A percentile compares a stretch with the other conserved stretches of the same genome.
Conservation (phyloP, 2,797 vertebrate species). For the Moxostoma hubbsi region DNA sequence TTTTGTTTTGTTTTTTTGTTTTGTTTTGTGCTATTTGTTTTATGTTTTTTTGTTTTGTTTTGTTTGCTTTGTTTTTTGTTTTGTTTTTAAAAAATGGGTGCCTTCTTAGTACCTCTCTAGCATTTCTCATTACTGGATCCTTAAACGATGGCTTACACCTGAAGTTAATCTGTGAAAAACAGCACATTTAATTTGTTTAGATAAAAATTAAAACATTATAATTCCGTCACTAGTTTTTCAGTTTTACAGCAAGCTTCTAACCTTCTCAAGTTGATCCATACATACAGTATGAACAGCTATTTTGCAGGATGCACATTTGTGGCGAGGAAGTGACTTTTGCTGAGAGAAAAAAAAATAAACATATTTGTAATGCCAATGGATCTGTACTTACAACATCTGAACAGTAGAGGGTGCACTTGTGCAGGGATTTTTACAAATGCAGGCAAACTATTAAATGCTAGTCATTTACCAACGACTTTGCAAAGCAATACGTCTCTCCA, state of each 20-base stretch:
- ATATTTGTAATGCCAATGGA: not conserved
- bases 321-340: conserved; percentile 92
- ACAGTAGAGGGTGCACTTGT: conserved; percentile 47
- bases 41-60: too few species aligned
- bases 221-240: not conserved
- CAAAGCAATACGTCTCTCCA: conserved; percentile 91
- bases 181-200: not conserved
- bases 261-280: conserved; percentile 95
- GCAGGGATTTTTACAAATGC: not conserved
- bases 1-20: too few species aligned
- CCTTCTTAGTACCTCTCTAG: conserved; percentile 83
- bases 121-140: conserved; percentile 87
- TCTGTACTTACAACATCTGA: conserved; percentile 16
- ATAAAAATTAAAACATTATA: not conserved
- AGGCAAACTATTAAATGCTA: not conserved
- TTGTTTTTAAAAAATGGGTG: too few species aligned
- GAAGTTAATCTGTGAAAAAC: conserved; percentile 88
- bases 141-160: conserved; percentile 96
- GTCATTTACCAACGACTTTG: conserved; percentile 89
- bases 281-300: conserved; percentile 92
- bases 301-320: conserved; percentile 95
- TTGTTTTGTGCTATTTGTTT: too few species aligned
- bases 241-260: conserved; percentile 54
- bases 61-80: too few species aligned
- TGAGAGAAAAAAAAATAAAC: conserved; percentile 57